Percentiles rank a stretch among this genome's conserved stretches.
These are phyloP conservation scores for Scolopax mira DNA, from an alignment of 2,113 vertebrate genomes.

Conservation along the genomic window DNA sequence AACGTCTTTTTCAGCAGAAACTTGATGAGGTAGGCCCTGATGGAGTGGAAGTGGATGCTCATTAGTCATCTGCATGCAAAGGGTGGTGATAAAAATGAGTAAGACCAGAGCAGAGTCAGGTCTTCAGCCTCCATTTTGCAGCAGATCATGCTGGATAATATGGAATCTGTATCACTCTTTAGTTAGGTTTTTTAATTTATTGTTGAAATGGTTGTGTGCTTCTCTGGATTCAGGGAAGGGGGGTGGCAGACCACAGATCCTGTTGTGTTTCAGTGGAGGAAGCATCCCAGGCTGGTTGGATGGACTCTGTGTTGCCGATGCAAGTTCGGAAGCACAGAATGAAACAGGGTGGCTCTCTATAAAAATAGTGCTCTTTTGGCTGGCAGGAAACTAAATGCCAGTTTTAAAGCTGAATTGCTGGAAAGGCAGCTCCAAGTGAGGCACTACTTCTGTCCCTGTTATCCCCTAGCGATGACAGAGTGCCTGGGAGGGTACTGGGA, in stretches of 20 bases:
- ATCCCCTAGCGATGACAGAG: not conserved
- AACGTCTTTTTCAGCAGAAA: conserved; percentile 92
- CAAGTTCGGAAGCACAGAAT: not conserved
- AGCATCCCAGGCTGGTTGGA: not conserved
- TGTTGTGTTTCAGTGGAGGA: not conserved
- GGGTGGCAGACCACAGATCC: not conserved
- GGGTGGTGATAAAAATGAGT: not conserved
- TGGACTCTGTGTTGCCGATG: not conserved
- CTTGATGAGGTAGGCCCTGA: conserved; percentile 86
- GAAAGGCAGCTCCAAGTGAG: not conserved
- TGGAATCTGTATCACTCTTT: not conserved
- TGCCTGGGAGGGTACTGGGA: not conserved
- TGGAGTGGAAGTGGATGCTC: not conserved
- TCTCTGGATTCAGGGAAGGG: not conserved
- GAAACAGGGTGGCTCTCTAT: not conserved
- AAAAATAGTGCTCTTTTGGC: not conserved
- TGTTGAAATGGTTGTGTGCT: not conserved
- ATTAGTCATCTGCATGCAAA: not conserved
- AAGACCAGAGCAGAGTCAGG: not conserved
- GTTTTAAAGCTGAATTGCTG: not conserved
- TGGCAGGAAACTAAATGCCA: not conserved
- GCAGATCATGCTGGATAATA: not conserved
- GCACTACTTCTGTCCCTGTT: not conserved
- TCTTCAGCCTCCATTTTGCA: not conserved
- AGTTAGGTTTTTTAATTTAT: not conserved